phyloP scores from a whole-genome alignment of 2,888 invertebrate species.

The Gastrophysa polygoni region DNA sequence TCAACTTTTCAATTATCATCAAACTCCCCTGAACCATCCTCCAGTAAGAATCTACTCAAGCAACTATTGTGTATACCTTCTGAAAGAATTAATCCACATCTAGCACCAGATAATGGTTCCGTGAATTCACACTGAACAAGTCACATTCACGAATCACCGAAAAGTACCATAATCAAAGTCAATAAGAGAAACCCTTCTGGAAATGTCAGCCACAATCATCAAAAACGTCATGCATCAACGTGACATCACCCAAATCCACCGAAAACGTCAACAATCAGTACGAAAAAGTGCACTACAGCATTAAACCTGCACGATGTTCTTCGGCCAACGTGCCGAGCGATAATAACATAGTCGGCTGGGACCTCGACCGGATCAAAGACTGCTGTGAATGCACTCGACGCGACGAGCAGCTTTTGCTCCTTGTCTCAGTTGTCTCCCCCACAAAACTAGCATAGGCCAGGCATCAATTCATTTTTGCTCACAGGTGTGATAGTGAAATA shows the following conservation, averaged over 20 bases:
- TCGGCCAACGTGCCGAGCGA: constrained; percentile 39
- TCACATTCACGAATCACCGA: constrained; percentile 10
- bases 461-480: too few relatives aligned
- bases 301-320: constrained; percentile 34
- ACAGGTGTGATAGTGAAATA: too few relatives aligned
- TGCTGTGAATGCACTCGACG: constrained; percentile 55
- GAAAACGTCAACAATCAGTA: constrained; percentile 4
- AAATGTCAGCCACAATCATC: neutral
- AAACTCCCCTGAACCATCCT: too few relatives aligned
- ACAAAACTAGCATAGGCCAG: constrained; percentile 29
- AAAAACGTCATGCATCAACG: neutral
- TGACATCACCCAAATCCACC: constrained; percentile 2
- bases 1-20: too few relatives aligned
- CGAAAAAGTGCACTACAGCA: constrained; percentile 1
- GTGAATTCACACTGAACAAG: neutral
- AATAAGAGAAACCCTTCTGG: neutral
- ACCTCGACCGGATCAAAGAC: constrained; percentile 45
- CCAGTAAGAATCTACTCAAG: too few relatives aligned
- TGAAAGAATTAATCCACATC: neutral
- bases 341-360: constrained; percentile 41
- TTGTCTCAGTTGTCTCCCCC: constrained; percentile 51
- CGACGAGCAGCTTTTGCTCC: constrained; percentile 48
- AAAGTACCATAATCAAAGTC: constrained; percentile 9
- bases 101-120: neutral
- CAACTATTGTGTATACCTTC: neutral